Evolutionary conservation across 1,140 invertebrate species (phyloP).

Genomic region (Muscidifurax raptorellus): DNA sequence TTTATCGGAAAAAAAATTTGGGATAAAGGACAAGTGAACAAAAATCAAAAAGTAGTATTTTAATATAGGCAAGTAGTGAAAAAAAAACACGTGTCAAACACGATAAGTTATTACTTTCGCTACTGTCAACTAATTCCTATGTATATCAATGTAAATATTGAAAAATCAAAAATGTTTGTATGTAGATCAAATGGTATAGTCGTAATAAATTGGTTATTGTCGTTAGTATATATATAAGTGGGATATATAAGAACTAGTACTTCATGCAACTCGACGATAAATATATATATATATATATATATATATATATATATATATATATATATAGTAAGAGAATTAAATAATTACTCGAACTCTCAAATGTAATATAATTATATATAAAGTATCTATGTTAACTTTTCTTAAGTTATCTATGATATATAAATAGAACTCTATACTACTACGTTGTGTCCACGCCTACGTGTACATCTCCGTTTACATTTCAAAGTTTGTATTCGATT

Average conservation of each 20-base stretch:
- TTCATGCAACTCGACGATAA: constrained; percentile 66
- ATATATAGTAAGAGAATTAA: constrained; percentile 38
- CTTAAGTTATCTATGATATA: constrained; percentile 46
- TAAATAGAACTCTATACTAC: constrained; percentile 48
- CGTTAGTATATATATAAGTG: constrained; percentile 14
- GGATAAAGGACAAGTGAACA: constrained; percentile 54
- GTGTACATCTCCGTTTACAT: background rate
- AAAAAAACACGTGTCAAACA: constrained; percentile 58
- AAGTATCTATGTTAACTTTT: constrained; percentile 45
- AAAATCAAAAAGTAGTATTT: constrained; percentile 53
- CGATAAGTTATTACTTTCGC: constrained; percentile 61
- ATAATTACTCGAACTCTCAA: constrained; percentile 44
- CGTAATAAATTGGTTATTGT: constrained; percentile 23
- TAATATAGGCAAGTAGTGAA: constrained; percentile 54
- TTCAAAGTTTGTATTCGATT: constrained; percentile 18
- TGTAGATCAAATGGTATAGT: constrained; percentile 21
- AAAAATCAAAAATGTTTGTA: constrained; percentile 6
- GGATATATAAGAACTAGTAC: constrained; percentile 57
- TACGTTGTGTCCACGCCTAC: constrained; percentile 33
- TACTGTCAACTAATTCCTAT: constrained; percentile 60
- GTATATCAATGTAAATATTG: constrained; percentile 17
- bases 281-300: constrained; percentile 11
- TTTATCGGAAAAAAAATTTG: constrained; percentile 50
- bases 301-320: constrained; percentile 28
- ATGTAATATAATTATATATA: constrained; percentile 52